A percentile compares a stretch with the other conserved stretches of the same genome.
phyloP scores from a whole-genome alignment of 2,113 vertebrate species.

The Scytalopus superciliaris region DNA sequence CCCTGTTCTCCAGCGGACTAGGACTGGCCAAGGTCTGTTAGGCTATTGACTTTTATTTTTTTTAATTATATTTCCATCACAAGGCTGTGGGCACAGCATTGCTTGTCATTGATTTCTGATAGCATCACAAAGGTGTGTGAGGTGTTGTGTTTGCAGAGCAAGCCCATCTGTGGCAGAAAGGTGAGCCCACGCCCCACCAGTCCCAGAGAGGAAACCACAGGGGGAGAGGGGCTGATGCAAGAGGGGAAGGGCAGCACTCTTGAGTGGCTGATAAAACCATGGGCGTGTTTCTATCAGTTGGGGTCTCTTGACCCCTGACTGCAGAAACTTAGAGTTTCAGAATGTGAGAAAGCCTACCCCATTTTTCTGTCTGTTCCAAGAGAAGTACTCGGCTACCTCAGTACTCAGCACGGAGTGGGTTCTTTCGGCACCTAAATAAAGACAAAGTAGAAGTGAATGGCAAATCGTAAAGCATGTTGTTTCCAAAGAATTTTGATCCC shows the following conservation, averaged over 20 bases:
- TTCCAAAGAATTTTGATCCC: neutral
- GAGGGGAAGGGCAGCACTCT: neutral
- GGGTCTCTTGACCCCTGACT: neutral
- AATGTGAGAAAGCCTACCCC: neutral
- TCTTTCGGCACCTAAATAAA: neutral
- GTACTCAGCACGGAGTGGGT: rapidly evolving
- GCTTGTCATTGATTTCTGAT: neutral
- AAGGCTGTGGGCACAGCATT: neutral
- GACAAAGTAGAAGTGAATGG: neutral
- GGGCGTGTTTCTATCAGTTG: neutral
- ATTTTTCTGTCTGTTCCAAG: neutral
- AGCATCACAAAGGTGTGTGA: rapidly evolving
- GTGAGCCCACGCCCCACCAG: neutral
- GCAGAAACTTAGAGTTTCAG: neutral
- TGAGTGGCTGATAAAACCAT: neutral
- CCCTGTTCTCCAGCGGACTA: neutral
- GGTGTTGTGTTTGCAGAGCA: neutral
- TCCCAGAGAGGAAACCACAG: neutral
- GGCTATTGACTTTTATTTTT: neutral
- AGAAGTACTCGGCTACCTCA: neutral
- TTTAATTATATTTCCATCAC: neutral
- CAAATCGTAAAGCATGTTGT: neutral
- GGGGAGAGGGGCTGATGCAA: neutral
- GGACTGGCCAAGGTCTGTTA: neutral
- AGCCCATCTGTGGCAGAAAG: neutral